Evolutionary conservation across 2,888 invertebrate species (phyloP).

Genomic region (Drosophila neutralis): DNA sequence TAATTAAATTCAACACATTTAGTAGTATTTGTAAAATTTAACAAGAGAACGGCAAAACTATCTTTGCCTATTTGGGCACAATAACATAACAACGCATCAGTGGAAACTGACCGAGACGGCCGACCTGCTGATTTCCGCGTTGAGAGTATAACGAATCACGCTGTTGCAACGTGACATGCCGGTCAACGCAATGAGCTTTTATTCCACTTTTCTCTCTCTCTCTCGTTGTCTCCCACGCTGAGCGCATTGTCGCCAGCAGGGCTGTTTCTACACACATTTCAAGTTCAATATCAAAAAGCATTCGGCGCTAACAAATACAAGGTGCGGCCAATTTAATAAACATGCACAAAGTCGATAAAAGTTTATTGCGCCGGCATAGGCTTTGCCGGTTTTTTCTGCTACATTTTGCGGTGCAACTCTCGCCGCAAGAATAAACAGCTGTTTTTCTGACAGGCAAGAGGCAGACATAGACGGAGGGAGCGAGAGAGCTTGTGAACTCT

Average conservation of each 20-base stretch:
- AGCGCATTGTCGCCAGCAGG: slow-evolving; percentile 25
- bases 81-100: slow-evolving; percentile 27
- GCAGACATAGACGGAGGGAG: background rate
- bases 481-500: slow-evolving; percentile 1
- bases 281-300: slow-evolving; percentile 72
- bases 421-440: slow-evolving; percentile 40
- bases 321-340: slow-evolving; percentile 11
- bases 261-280: slow-evolving; percentile 46
- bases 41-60: slow-evolving; percentile 3
- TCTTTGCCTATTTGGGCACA: slow-evolving; percentile 28
- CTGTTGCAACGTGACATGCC: slow-evolving; percentile 63
- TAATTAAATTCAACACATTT: slow-evolving; percentile 9
- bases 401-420: slow-evolving; percentile 12
- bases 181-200: slow-evolving; percentile 20
- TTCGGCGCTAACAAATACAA: slow-evolving; percentile 25
- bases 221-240: slow-evolving; percentile 10
- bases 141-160: slow-evolving; percentile 46
- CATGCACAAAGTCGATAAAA: slow-evolving; percentile 14
- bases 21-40: background rate
- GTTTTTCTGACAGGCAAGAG: slow-evolving; percentile 35
- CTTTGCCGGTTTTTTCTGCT: slow-evolving; percentile 47
- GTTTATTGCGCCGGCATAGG: slow-evolving; percentile 35
- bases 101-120: slow-evolving; percentile 30
- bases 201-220: slow-evolving; percentile 10
- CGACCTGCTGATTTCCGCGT: slow-evolving; percentile 12